Conservation (phyloP, 2,113 vertebrate genomes). For the Euleptes europaea region DNA sequence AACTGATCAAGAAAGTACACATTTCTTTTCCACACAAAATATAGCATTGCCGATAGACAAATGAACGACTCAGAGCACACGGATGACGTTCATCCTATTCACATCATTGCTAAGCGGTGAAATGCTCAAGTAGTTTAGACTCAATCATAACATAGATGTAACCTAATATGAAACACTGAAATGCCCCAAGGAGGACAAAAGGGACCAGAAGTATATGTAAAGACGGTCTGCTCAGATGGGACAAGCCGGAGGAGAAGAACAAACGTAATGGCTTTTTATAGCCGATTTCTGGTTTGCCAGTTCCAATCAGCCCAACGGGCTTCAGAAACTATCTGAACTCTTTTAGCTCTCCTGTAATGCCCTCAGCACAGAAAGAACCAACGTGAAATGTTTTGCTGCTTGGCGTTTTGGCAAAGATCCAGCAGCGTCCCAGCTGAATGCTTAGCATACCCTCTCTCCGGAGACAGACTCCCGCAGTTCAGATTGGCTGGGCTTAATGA, state of each 20-base stretch:
- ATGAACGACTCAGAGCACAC: accelerated
- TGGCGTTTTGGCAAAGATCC: neutral
- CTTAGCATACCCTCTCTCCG: neutral
- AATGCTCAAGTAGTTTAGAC: conserved; percentile 14
- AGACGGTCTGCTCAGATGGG: neutral
- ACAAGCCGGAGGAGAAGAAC: neutral
- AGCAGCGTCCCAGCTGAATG: neutral
- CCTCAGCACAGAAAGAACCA: neutral
- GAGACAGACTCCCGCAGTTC: neutral
- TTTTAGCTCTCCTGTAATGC: conserved; percentile 7
- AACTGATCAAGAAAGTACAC: neutral
- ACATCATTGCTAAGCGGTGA: neutral
- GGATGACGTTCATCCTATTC: neutral
- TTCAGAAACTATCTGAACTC: conserved; percentile 4
- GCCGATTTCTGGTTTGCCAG: conserved; percentile 22
- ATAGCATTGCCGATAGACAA: neutral
- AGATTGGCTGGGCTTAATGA: neutral
- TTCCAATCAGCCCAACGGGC: conserved; percentile 3
- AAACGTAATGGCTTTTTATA: conserved; percentile 31
- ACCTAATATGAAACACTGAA: neutral
- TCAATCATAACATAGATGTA: neutral
- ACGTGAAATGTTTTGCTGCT: neutral
- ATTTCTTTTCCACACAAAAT: neutral
- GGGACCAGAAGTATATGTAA: neutral
- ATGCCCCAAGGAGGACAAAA: conserved; percentile 12